phyloP scores from a whole-genome alignment of 2,113 vertebrate genomes.

The Chionodraco myersi region DNA sequence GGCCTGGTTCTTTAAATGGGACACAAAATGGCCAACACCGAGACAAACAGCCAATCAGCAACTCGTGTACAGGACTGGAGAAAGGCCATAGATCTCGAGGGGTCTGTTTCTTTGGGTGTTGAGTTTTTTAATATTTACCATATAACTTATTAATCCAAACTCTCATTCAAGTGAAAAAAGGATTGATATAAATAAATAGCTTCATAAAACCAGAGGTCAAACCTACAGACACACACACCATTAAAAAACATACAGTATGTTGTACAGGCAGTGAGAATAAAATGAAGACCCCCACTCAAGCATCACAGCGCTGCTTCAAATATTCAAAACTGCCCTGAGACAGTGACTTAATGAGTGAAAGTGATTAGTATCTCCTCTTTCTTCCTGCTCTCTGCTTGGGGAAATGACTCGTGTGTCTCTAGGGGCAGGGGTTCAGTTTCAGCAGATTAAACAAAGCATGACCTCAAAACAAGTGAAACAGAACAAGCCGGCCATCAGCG shows the following conservation, averaged over 20 bases:
- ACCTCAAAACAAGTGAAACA: constrained; percentile 22
- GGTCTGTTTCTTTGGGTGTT: no score
- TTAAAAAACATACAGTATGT: not conserved
- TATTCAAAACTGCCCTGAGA: constrained; percentile 3
- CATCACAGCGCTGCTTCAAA: constrained; percentile 15
- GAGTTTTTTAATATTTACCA: no score
- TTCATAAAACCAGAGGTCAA: not conserved
- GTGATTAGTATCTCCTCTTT: not conserved
- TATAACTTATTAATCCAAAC: no score
- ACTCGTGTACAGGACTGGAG: no score
- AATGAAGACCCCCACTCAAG: not conserved
- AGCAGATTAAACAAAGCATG: constrained; percentile 17
- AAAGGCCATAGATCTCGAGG: no score
- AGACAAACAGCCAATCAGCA: no score
- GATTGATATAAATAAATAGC: not conserved
- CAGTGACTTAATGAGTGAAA: not conserved
- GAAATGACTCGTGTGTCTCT: constrained; percentile 29
- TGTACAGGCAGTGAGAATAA: not conserved
- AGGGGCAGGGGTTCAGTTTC: constrained; percentile 19
- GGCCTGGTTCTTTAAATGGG: no score
- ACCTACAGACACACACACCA: not conserved
- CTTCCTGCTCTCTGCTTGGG: not conserved
- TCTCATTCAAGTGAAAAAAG: no score
- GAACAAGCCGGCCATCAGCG: constrained; percentile 12
- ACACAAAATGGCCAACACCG: no score